These are phyloP conservation scores for Micrastur ruficollis DNA, from an alignment of 2,797 vertebrate species.

Conservation along the genomic window DNA sequence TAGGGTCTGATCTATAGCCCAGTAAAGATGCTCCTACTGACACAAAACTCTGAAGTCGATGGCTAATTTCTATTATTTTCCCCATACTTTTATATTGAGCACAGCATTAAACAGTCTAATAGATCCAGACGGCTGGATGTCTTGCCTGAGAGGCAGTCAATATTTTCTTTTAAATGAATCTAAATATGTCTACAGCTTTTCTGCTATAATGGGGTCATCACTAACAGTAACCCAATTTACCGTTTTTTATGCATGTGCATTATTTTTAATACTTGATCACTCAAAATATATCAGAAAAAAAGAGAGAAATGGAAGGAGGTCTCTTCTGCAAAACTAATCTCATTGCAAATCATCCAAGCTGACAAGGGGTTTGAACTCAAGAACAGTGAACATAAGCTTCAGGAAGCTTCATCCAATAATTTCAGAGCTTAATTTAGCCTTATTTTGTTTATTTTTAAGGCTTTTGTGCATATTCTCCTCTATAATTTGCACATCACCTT, in stretches of 20 bases:
- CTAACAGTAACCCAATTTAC: neutral
- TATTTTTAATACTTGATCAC: neutral
- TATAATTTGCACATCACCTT: neutral
- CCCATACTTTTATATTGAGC: neutral
- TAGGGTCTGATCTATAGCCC: neutral
- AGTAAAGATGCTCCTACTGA: neutral
- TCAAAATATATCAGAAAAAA: neutral
- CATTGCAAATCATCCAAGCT: neutral
- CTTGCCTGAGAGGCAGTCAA: neutral
- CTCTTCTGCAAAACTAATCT: neutral
- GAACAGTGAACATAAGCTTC: neutral
- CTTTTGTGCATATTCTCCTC: neutral
- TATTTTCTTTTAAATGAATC: neutral
- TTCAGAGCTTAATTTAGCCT: neutral
- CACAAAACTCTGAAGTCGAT: neutral
- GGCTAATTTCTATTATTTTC: neutral
- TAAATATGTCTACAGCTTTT: neutral
- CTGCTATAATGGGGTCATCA: neutral
- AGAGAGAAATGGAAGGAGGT: neutral
- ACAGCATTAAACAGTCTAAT: neutral
- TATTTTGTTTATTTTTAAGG: constrained; percentile 7
- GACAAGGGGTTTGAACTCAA: neutral
- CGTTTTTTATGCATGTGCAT: neutral
- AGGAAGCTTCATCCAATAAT: neutral
- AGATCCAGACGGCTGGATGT: neutral